A percentile compares a stretch with the other conserved stretches of the same genome.
Conservation (phyloP, 1,140 invertebrate species). For the Scylla paramamosain region DNA sequence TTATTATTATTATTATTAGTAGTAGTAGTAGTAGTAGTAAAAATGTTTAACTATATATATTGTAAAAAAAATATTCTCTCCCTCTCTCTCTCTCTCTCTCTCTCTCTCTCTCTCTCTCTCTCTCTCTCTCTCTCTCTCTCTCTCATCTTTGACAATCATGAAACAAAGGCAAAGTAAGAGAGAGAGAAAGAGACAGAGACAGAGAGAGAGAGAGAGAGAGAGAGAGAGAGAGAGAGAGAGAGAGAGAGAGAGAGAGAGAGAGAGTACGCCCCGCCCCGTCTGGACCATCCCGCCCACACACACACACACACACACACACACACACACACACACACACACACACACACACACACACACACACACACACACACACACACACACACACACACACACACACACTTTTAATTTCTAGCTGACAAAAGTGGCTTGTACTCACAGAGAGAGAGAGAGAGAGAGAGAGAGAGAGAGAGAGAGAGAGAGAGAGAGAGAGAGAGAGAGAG, state of each 20-base stretch:
- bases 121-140: conserved; percentile 16
- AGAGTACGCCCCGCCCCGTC: background rate
- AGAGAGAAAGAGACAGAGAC: background rate
- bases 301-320: too few relatives aligned
- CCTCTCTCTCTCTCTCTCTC: background rate
- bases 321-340: too few relatives aligned
- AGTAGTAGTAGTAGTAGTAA: too few relatives aligned
- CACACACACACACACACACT: too few relatives aligned
- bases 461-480: background rate
- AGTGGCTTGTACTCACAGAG: background rate
- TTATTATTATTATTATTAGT: too few relatives aligned
- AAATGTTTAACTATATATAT: too few relatives aligned
- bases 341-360: too few relatives aligned
- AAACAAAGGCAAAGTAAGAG: too few relatives aligned
- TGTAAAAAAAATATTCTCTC: background rate
- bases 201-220: conserved; percentile 41
- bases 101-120: background rate
- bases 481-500: background rate
- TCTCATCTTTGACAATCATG: background rate
- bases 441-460: background rate
- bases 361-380: too few relatives aligned
- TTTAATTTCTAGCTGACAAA: background rate
- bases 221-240: conserved; percentile 38
- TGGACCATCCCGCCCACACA: too few relatives aligned
- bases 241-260: conserved; percentile 47